These are phyloP conservation scores for Callorhinus ursinus DNA, from an alignment of 2,113 vertebrate genomes.

Conservation along the genomic window DNA sequence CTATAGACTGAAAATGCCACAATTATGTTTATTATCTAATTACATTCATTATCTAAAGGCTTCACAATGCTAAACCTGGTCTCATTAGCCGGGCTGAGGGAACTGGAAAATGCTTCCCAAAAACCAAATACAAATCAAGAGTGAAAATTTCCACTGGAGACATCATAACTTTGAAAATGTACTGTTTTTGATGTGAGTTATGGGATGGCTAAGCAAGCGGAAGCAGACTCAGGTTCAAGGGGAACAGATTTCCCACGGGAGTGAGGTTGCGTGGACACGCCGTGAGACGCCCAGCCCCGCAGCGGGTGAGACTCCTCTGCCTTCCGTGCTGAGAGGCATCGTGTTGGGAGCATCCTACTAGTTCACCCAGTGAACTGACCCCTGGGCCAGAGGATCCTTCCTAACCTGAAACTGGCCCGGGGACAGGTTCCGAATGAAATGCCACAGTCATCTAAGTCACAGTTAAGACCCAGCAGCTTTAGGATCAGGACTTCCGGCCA, in stretches of 20 bases:
- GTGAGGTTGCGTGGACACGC: rapidly evolving
- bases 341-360: no score
- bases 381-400: rapidly evolving
- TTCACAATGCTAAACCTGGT: rapidly evolving
- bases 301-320: rapidly evolving
- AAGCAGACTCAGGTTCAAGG: rapidly evolving
- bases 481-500: rapidly evolving
- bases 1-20: no score
- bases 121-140: background rate
- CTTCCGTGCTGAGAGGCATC: rapidly evolving
- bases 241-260: rapidly evolving
- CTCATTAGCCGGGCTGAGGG: background rate
- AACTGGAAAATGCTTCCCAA: background rate
- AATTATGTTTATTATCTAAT: rapidly evolving
- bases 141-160: background rate
- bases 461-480: background rate
- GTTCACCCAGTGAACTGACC: rapidly evolving
- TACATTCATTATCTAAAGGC: background rate
- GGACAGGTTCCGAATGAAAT: background rate
- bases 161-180: rapidly evolving
- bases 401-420: background rate
- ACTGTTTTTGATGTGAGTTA: rapidly evolving
- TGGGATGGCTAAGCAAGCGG: background rate
- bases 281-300: rapidly evolving
- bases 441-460: rapidly evolving